These are phyloP conservation scores for Notarius quadriscutis DNA, from an alignment of 2,113 vertebrate species.

Conservation along the genomic window DNA sequence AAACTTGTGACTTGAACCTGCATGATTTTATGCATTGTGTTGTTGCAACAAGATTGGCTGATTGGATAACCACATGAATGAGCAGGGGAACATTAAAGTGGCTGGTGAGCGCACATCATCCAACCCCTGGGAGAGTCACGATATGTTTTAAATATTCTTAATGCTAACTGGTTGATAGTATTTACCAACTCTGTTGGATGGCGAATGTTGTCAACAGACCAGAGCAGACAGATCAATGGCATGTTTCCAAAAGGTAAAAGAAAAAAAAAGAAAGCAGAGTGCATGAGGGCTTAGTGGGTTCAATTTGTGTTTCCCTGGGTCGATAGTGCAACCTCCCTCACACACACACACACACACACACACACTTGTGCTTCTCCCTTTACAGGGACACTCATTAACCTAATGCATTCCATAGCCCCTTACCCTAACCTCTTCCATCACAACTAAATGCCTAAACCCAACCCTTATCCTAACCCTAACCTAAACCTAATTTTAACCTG, in stretches of 20 bases:
- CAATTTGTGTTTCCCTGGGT: conserved; percentile 50
- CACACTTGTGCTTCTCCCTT: conserved; percentile 26
- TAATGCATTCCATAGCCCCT: too few relatives aligned
- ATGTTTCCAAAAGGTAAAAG: conserved; percentile 3
- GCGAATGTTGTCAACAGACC: conserved; percentile 19
- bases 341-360: neutral
- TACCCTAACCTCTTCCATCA: too few relatives aligned
- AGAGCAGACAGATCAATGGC: conserved; percentile 26
- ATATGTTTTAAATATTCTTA: conserved; percentile 4
- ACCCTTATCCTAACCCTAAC: too few relatives aligned
- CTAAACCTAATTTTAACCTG: too few relatives aligned
- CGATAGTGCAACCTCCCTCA: conserved; percentile 47
- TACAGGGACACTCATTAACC: too few relatives aligned
- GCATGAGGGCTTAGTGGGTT: conserved; percentile 33
- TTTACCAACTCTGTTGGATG: conserved; percentile 4
- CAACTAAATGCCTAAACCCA: too few relatives aligned
- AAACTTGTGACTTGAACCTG: neutral
- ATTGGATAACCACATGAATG: neutral
- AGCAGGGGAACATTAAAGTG: too few relatives aligned
- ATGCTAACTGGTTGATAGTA: neutral
- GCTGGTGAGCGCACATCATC: neutral
- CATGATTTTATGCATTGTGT: neutral
- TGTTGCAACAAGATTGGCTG: neutral
- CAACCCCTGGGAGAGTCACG: neutral
- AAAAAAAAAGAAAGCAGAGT: conserved; percentile 23